Evolutionary conservation across 2,797 vertebrate species (phyloP).

Genomic region (Adelosebastes latens): DNA sequence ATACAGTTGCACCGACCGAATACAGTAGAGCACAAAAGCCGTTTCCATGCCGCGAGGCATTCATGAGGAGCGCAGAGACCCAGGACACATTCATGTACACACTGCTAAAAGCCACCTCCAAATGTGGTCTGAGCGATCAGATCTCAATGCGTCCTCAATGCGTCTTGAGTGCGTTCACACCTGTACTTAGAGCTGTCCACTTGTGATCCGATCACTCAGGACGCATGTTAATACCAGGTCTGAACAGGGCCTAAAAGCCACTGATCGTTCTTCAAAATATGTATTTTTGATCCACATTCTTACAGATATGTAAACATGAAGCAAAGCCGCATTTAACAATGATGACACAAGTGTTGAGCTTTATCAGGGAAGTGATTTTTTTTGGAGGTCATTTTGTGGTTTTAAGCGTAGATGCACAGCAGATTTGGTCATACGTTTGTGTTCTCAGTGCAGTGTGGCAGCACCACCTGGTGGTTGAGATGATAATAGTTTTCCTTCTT

Average conservation of each 20-base stretch:
- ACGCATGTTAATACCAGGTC: background rate
- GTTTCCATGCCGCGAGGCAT: no score
- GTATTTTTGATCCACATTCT: background rate
- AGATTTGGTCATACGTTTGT: background rate
- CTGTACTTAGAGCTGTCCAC: no score
- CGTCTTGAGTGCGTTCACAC: no score
- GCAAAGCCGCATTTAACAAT: background rate
- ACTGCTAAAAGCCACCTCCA: rapidly evolving
- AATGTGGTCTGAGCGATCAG: no score
- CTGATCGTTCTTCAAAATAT: background rate
- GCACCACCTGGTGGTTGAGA: conserved; percentile 45
- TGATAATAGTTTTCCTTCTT: background rate
- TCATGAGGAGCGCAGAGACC: no score
- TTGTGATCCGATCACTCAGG: no score
- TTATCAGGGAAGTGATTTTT: background rate
- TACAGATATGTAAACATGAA: background rate
- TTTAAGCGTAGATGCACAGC: background rate
- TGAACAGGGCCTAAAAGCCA: background rate
- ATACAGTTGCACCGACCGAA: no score
- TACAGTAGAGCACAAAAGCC: no score
- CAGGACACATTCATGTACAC: no score
- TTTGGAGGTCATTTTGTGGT: background rate
- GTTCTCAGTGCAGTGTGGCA: background rate
- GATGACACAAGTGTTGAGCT: background rate
- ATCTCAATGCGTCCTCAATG: no score